These are phyloP conservation scores for Pelecanoides urinatrix DNA, from an alignment of 2,113 vertebrate species.

Conservation along the genomic window DNA sequence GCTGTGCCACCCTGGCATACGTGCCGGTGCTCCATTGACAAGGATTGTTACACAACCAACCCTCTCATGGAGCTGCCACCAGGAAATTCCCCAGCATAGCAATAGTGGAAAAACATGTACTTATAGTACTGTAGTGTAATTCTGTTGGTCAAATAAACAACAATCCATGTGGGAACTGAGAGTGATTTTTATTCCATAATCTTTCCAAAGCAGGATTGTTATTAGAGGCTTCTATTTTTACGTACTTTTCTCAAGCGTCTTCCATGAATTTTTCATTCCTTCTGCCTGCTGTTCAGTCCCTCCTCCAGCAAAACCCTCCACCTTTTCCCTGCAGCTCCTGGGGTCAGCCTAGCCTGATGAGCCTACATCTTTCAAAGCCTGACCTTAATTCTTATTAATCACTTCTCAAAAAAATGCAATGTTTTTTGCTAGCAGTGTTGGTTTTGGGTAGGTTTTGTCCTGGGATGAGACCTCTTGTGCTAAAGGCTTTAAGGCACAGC, in stretches of 20 bases:
- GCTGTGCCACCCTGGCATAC: not conserved
- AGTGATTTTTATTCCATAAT: not conserved
- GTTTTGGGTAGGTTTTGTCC: not conserved
- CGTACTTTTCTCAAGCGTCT: not conserved
- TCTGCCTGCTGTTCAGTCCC: not conserved
- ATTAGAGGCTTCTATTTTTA: not conserved
- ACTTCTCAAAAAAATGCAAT: not conserved
- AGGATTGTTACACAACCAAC: not conserved
- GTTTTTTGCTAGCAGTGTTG: accelerated
- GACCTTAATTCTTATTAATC: not conserved
- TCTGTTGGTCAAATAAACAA: not conserved
- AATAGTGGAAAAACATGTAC: not conserved
- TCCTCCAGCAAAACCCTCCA: not conserved
- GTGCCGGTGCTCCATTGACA: not conserved
- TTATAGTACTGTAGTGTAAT: not conserved
- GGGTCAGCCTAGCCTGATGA: not conserved
- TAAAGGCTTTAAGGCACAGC: not conserved
- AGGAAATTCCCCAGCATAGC: not conserved
- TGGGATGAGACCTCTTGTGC: not conserved
- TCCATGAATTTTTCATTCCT: not conserved
- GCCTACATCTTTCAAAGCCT: not conserved
- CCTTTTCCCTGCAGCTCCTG: not conserved
- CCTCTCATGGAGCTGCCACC: not conserved
- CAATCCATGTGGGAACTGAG: not conserved
- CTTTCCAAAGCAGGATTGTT: not conserved